These are phyloP conservation scores for Isichthys henryi DNA, from an alignment of 2,113 vertebrate species.

Conservation along the genomic window DNA sequence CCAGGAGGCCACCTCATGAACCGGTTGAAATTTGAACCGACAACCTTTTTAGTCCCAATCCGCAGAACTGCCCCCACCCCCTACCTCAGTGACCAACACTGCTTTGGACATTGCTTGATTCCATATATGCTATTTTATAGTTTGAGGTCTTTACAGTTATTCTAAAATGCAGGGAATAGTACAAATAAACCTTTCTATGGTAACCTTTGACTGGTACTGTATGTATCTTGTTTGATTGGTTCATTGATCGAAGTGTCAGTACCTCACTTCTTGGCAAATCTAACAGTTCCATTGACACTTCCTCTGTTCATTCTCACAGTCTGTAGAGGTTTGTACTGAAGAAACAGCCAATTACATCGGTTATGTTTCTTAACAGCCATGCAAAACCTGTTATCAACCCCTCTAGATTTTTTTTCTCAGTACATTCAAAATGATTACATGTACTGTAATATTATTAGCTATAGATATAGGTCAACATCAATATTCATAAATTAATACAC, in stretches of 20 bases:
- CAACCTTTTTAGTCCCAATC: not conserved
- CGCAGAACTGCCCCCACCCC: not conserved
- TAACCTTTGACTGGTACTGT: not conserved
- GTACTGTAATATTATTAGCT: not conserved
- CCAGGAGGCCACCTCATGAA: not conserved
- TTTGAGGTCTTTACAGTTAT: not conserved
- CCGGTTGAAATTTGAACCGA: not conserved
- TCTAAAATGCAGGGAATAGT: not conserved
- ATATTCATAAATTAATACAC: not conserved
- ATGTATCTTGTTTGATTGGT: not conserved
- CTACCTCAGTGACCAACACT: not conserved
- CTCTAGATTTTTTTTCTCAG: not conserved
- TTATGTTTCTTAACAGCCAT: not conserved
- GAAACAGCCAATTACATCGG: not conserved
- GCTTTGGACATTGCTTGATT: not conserved
- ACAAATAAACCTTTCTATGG: not conserved
- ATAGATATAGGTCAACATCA: not conserved
- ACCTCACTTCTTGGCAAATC: not conserved
- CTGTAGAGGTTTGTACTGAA: not conserved
- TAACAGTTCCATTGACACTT: not conserved
- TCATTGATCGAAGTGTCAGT: not conserved
- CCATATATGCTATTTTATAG: not conserved
- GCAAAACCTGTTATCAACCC: not conserved
- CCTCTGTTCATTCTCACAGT: not conserved
- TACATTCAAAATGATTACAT: not conserved